Evolutionary conservation across 1,140 invertebrate species (phyloP).

Genomic region (Archegozetes longisetosus): DNA sequence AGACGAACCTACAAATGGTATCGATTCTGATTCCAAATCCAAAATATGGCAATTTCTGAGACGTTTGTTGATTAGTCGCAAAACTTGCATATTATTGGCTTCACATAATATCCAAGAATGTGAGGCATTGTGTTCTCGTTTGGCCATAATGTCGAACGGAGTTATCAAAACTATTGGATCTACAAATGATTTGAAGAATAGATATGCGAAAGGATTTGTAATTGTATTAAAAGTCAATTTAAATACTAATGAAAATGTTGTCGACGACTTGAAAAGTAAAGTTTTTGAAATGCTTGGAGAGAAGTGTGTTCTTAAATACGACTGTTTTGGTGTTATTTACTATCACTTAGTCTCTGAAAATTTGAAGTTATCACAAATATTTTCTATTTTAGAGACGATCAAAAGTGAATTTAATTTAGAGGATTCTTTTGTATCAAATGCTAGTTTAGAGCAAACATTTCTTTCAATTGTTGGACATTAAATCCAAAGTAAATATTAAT

Average conservation of each 20-base stretch:
- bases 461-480: too few relatives aligned
- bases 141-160: conserved; percentile 78
- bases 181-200: conserved; percentile 47
- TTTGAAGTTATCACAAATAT: neutral
- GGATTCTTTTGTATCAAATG: neutral
- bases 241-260: neutral
- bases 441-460: neutral
- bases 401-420: neutral
- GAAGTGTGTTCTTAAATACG: neutral
- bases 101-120: conserved; percentile 18
- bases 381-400: neutral
- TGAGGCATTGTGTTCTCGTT: conserved; percentile 54
- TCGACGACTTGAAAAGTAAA: neutral
- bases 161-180: conserved; percentile 52
- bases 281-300: neutral
- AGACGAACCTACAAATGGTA: conserved; percentile 31
- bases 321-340: neutral
- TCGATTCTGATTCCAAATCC: conserved; percentile 32
- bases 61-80: conserved; percentile 6
- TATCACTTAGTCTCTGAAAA: neutral
- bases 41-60: conserved; percentile 27
- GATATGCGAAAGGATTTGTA: conserved; percentile 44
- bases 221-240: conserved; percentile 34
- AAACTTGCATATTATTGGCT: conserved; percentile 21
- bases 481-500: too few relatives aligned